Evolutionary conservation across 2,113 vertebrate genomes (phyloP).

Genomic region (Saguinus midas): DNA sequence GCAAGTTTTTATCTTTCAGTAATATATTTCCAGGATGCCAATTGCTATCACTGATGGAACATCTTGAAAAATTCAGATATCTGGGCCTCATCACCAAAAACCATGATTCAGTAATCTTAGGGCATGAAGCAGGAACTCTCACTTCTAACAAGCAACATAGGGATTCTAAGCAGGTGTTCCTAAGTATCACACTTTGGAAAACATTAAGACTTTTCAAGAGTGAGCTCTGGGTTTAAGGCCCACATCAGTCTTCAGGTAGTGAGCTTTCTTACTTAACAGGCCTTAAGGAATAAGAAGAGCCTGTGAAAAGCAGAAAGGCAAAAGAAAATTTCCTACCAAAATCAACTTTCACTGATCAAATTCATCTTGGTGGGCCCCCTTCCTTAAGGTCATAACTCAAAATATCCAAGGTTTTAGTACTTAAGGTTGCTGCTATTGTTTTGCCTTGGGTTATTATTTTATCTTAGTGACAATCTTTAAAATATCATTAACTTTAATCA

Average conservation of each 20-base stretch:
- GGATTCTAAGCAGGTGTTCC: not conserved
- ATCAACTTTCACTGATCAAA: not conserved
- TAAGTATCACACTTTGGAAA: not conserved
- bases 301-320: not conserved
- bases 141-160: not conserved
- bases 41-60: not conserved
- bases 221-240: not conserved
- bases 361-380: not conserved
- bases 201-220: not conserved
- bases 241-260: not conserved
- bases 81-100: not conserved
- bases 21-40: not conserved
- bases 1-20: not conserved
- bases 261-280: not conserved
- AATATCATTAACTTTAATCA: not conserved
- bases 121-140: not conserved
- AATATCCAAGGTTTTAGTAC: not conserved
- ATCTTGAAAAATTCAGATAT: not conserved
- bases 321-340: not conserved
- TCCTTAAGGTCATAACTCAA: not conserved
- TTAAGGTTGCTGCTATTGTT: not conserved
- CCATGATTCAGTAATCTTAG: not conserved
- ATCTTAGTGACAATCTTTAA: not conserved
- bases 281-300: not conserved
- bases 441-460: constrained; percentile 2